phyloP scores from a whole-genome alignment of 2,113 vertebrate species.

The Baryphthengus martii region DNA sequence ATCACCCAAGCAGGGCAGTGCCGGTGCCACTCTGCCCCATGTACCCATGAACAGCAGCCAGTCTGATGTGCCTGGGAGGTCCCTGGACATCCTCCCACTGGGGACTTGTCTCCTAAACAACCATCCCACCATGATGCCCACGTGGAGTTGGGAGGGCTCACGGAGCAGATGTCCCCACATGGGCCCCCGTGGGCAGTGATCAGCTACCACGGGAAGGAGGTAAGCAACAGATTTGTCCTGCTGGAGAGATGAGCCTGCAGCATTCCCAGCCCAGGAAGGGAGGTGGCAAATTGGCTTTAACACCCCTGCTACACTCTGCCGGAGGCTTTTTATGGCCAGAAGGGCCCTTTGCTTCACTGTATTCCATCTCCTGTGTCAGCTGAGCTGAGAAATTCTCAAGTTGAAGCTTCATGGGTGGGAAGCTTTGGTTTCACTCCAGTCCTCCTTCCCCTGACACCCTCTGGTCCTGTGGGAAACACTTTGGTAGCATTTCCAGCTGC shows the following conservation, averaged over 20 bases:
- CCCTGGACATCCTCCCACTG: neutral
- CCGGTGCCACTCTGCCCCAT: neutral
- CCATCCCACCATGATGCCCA: neutral
- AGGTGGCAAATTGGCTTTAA: neutral
- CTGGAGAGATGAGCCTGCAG: neutral
- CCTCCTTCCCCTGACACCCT: neutral
- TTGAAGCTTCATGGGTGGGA: neutral
- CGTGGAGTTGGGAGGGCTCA: neutral
- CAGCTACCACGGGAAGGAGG: neutral
- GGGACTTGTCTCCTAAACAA: neutral
- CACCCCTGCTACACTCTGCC: neutral
- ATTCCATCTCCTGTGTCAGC: neutral
- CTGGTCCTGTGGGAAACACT: neutral
- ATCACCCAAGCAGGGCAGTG: neutral
- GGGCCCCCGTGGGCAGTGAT: neutral
- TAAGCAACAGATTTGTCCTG: neutral
- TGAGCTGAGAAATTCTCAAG: neutral
- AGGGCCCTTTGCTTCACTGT: neutral
- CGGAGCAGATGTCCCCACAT: neutral
- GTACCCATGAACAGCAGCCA: fast-evolving
- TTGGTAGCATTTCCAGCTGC: neutral
- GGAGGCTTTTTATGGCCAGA: neutral
- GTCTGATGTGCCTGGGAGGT: neutral
- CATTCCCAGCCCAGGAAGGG: neutral
- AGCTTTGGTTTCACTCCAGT: neutral